Evolutionary conservation across 2,797 vertebrate genomes (phyloP), one percentile per base, ranked within the genome.

Genomic region (Epinephelus coioides): DNA sequence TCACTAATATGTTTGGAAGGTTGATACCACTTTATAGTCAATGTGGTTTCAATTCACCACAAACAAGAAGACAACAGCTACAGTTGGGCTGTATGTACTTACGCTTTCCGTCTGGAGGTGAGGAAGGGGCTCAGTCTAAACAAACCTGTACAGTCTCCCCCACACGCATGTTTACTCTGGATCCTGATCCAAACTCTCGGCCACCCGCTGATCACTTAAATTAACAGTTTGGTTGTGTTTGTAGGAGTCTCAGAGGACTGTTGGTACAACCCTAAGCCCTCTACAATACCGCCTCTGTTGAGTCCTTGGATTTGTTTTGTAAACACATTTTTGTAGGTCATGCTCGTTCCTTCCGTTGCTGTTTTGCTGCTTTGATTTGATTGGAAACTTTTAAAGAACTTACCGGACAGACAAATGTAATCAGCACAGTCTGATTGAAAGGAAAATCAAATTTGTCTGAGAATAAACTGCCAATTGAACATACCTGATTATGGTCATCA

Each of bases 221-320:
- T 90, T 59, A 90, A 73, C 79, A 87, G 80, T 85, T 88, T 87
- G 57, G 84, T 86, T 92, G 69, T 86, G 79, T 89, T 81, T 84
- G 79, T 84, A 73, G 78, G 56, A 75, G 67, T 84, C 85, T 91
- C 76, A 85, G 54, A 84, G 86, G 72, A 75, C 63, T 66, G 74
- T 76, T 92, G 88, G 84, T 87, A 85, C 81, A 86, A 90, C 82
- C 88, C 81, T 81, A 89, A 89, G 55, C 65, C 50, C 67, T 89
- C 57, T 74, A 86, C 84, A 93, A 89, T 89, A 88, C 89, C 91
- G 83, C 82, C 85, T 87, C 86, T 88, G 73, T 89, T 82, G 38
- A 85, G 77, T 15, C 34, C 76, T 85, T 80, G 62, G 72, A 76
- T 85, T 84, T 91, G 78, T 85, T 85, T 87, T 76, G 49, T 81